These are phyloP conservation scores for Etheostoma perlongum DNA, from an alignment of 2,797 vertebrate genomes.

Conservation along the genomic window DNA sequence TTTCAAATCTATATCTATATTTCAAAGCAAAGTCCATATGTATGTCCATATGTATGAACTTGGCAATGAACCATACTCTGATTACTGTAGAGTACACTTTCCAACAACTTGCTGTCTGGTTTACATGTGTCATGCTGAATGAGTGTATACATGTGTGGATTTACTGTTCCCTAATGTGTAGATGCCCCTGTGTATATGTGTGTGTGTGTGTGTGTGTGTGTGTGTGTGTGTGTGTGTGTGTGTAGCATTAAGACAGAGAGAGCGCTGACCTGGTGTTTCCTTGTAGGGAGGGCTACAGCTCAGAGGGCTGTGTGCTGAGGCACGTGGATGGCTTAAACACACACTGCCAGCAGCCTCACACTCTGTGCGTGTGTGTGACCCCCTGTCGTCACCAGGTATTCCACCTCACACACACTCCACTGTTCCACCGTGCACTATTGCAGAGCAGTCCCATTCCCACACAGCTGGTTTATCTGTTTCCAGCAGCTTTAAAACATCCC, in stretches of 20 bases:
- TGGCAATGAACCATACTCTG: too few species aligned
- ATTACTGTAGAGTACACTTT: neutral
- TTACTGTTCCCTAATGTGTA: slow-evolving; percentile 2
- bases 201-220: slow-evolving; percentile 10
- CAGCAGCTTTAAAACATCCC: neutral
- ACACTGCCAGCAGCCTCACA: slow-evolving; percentile 49
- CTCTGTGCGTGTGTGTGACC: slow-evolving; percentile 46
- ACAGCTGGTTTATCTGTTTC: neutral
- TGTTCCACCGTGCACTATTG: slow-evolving; percentile 4
- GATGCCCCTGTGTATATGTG: neutral
- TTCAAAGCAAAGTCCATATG: too few species aligned
- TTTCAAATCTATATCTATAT: too few species aligned
- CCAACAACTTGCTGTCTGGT: neutral
- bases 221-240: slow-evolving; percentile 8
- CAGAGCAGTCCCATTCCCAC: neutral
- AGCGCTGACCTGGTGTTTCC: slow-evolving; percentile 66
- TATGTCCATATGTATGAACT: too few species aligned
- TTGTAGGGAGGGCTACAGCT: slow-evolving; percentile 67
- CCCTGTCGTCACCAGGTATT: slow-evolving; percentile 64
- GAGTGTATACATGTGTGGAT: slow-evolving; percentile 4
- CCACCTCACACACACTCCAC: slow-evolving; percentile 52
- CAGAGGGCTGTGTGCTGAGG: slow-evolving; percentile 64
- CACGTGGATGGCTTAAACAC: slow-evolving; percentile 60
- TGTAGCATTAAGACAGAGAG: slow-evolving; percentile 22
- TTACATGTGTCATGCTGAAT: neutral